Base-by-base conservation (phyloP, 2,888 invertebrate species). In the Acrobasis suavella region DNA sequence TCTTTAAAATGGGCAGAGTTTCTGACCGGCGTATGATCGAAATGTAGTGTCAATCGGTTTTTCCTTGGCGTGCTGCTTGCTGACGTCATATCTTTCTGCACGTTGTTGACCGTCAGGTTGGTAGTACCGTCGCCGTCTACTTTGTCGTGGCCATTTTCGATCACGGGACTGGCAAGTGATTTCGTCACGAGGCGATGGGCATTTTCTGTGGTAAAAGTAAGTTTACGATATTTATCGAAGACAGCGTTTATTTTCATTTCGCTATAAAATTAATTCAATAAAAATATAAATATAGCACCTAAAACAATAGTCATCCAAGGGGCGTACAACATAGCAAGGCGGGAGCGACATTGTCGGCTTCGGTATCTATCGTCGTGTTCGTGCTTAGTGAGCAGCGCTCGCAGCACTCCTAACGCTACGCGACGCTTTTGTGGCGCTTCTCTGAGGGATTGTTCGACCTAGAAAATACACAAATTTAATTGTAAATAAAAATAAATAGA, bases 361-460 rank as follows among this genome's bases (percentile, higher is more conserved):
- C 96, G 95, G 83, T 98, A 98, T 65, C 99, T 93, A 82, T 97
- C 97, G 85, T 99, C 99, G 78, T 97, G 94, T 77, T 98, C 97
- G 84, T 99, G 99, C 83, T 99, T 99, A 9, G 97, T 97, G 72
- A 99, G 89, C 67, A 98, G 90, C 83, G 98, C 97, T 65, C 98
- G 94, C 22, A 99, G 90, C 14, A 97, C 96, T 49, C 93, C 91
- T 65, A 99, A 93, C 0, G 98, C 97, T 58, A 95, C 93, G 67
- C 96, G 95, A 1, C 98, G 94, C 70, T 97, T 96, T 67, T 96
- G 96, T 0, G 96, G 94, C 17, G 97, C 95, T 86, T 98, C 98
- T 70, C 96, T 96, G 8, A 99, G 93, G 0, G 98, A 96, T 61
- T 95, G 94, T 81, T 96, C 96, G 9, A 98, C 95, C 93, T 99